These are phyloP conservation scores for Trachops cirrhosus DNA, from an alignment of 2,797 vertebrate genomes.

Conservation along the genomic window DNA sequence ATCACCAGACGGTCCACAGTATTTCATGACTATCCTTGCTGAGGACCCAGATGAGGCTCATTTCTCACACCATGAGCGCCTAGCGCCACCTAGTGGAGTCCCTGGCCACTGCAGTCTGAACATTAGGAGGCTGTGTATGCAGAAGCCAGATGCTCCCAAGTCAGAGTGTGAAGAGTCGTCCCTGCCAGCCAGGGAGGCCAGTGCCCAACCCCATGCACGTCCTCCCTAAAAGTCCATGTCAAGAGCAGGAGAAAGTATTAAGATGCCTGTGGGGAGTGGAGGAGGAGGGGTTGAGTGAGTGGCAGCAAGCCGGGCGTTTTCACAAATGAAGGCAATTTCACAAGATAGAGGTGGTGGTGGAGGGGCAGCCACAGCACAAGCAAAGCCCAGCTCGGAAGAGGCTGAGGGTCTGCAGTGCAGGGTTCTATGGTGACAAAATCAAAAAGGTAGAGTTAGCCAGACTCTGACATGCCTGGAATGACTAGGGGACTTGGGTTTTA, in stretches of 20 bases:
- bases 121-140: background rate
- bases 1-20: background rate
- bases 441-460: background rate
- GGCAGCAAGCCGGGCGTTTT: accelerated
- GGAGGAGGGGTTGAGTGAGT: background rate
- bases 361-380: background rate
- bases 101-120: accelerated
- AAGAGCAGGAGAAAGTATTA: background rate
- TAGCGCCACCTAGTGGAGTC: conserved; percentile 74
- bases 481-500: background rate
- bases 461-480: background rate
- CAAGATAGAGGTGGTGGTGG: background rate
- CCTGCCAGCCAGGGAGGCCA: background rate
- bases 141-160: background rate
- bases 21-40: background rate
- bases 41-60: accelerated
- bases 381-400: too few species aligned
- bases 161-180: background rate
- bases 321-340: background rate
- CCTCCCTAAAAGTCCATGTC: background rate
- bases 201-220: background rate
- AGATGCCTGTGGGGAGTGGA: background rate
- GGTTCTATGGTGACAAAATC: background rate
- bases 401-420: background rate
- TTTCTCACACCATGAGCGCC: background rate